Evolutionary conservation across 2,888 invertebrate species (phyloP).

Genomic region (Idaea dimidiata): DNA sequence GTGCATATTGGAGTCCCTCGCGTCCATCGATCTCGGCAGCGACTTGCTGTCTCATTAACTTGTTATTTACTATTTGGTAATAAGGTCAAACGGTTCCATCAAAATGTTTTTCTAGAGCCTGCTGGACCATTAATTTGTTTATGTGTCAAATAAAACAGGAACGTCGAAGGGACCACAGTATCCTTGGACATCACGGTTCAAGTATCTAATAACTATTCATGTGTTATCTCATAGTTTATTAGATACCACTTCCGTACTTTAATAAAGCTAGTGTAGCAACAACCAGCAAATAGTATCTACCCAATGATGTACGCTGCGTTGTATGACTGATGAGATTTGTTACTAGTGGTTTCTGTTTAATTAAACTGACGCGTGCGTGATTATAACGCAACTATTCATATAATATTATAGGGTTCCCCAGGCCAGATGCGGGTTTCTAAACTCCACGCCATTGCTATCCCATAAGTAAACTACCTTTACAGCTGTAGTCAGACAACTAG

Average conservation of each 20-base stretch:
- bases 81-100: background rate
- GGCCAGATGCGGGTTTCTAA: background rate
- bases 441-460: too few species aligned
- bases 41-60: background rate
- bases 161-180: background rate
- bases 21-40: slow-evolving; percentile 10
- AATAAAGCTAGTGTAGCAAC: too few species aligned
- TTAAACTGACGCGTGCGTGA: slow-evolving; percentile 10
- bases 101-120: background rate
- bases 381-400: slow-evolving; percentile 5
- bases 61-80: background rate
- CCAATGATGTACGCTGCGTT: background rate
- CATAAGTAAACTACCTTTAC: too few species aligned
- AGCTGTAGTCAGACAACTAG: background rate
- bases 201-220: background rate
- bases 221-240: too few species aligned
- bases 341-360: too few species aligned
- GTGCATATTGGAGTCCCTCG: slow-evolving; percentile 2
- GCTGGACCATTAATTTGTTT: background rate
- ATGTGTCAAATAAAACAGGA: background rate
- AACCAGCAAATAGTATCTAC: too few species aligned
- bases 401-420: background rate
- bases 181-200: background rate
- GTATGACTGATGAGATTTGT: too few species aligned
- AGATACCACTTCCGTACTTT: too few species aligned